These are phyloP conservation scores for Hafferia zeledoni DNA, from an alignment of 2,797 vertebrate species.

Conservation along the genomic window DNA sequence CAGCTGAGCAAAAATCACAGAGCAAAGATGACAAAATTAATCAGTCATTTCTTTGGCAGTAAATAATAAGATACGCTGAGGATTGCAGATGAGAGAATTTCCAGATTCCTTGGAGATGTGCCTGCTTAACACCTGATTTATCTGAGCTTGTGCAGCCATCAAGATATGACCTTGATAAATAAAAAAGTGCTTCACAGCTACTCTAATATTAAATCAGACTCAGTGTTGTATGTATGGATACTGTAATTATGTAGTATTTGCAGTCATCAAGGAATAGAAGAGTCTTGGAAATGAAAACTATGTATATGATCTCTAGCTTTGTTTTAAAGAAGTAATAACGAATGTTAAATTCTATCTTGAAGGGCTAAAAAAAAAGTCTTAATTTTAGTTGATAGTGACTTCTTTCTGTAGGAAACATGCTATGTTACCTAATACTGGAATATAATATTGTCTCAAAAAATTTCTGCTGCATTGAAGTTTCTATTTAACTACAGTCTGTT, in stretches of 20 bases:
- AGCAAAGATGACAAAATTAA: slow-evolving; percentile 82
- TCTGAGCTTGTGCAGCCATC: slow-evolving; percentile 72
- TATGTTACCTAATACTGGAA: neutral
- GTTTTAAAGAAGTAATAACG: neutral
- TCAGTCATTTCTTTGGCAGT: slow-evolving; percentile 80
- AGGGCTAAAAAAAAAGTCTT: neutral
- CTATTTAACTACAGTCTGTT: neutral
- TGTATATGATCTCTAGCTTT: neutral
- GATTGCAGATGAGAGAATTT: slow-evolving; percentile 77
- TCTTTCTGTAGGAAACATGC: neutral
- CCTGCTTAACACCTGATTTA: slow-evolving; percentile 79
- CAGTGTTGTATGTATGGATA: slow-evolving; percentile 37
- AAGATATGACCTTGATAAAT: slow-evolving; percentile 77
- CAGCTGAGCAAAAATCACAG: slow-evolving; percentile 70
- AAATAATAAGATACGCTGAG: slow-evolving; percentile 80
- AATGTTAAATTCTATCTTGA: neutral
- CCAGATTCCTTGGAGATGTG: slow-evolving; percentile 73
- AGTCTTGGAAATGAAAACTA: neutral
- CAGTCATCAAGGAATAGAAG: slow-evolving; percentile 18
- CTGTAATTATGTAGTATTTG: slow-evolving; percentile 34
- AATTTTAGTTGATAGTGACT: neutral
- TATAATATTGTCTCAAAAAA: neutral
- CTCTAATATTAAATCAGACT: slow-evolving; percentile 70
- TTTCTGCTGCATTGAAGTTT: neutral
- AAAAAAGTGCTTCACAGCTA: slow-evolving; percentile 65